These are phyloP conservation scores for Scolopax mira DNA, from an alignment of 2,113 vertebrate species.

Conservation along the genomic window DNA sequence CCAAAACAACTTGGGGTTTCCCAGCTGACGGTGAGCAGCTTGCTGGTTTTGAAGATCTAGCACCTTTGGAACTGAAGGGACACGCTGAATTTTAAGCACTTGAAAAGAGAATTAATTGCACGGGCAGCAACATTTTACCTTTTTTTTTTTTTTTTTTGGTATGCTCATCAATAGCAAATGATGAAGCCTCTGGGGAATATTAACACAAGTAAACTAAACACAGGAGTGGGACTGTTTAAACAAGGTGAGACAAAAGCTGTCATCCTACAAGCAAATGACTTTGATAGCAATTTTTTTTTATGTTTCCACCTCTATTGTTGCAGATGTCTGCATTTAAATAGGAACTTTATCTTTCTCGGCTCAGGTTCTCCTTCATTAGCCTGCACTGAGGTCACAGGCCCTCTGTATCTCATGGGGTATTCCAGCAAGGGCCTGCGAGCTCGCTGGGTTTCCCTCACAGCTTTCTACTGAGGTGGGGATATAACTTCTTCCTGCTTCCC, in stretches of 20 bases:
- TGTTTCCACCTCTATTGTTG: not conserved
- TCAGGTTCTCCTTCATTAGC: not conserved
- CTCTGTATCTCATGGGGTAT: not conserved
- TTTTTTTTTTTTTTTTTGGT: not conserved
- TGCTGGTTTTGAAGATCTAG: conserved; percentile 66
- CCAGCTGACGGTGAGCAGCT: conserved; percentile 51
- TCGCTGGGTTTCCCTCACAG: not conserved
- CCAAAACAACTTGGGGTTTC: conserved; percentile 48
- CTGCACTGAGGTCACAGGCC: not conserved
- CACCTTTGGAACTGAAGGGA: conserved; percentile 62
- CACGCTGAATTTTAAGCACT: conserved; percentile 51
- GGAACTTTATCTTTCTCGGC: not conserved
- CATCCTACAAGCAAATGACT: conserved; percentile 1
- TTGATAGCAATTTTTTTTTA: conserved; percentile 5
- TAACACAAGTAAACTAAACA: conserved; percentile 59
- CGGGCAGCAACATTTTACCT: not conserved
- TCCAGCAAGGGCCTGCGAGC: not conserved
- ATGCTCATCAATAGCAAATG: conserved; percentile 55
- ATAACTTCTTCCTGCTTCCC: not conserved
- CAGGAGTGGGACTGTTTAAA: conserved; percentile 43
- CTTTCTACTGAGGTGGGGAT: not conserved
- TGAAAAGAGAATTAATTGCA: conserved; percentile 42
- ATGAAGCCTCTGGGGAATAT: conserved; percentile 51
- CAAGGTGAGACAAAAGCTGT: conserved; percentile 23
- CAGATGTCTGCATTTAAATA: not conserved